Conservation (phyloP, 1,140 invertebrate species). For the Rhysida immarginata region DNA sequence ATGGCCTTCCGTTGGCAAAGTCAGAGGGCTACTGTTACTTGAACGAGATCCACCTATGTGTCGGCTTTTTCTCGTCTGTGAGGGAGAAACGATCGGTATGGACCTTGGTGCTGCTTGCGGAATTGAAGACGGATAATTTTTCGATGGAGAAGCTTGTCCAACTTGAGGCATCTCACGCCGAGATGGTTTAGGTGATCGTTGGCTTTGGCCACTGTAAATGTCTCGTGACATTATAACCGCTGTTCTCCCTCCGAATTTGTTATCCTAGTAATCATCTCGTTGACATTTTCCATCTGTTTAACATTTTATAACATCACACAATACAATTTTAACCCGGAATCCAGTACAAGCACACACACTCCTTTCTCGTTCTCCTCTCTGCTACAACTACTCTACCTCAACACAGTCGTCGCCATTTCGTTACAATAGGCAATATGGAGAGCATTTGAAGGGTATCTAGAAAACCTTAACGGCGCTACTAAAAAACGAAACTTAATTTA, state of each 20-base stretch:
- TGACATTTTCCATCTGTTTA: neutral
- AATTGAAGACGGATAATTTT: neutral
- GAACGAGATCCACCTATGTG: slow-evolving; percentile 6
- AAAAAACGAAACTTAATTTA: too few species aligned
- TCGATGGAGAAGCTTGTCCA: slow-evolving; percentile 11
- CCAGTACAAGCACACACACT: neutral
- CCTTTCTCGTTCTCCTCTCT: neutral
- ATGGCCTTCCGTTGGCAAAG: neutral
- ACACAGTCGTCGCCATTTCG: neutral
- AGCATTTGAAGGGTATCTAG: too few species aligned
- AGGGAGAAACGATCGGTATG: neutral
- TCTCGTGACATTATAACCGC: slow-evolving; percentile 8
- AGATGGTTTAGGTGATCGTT: slow-evolving; percentile 8
- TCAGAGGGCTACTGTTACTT: slow-evolving; percentile 8
- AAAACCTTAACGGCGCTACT: too few species aligned
- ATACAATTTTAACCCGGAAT: neutral
- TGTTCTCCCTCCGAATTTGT: neutral
- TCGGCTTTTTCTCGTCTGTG: neutral
- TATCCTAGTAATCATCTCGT: neutral
- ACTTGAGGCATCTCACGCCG: slow-evolving; percentile 10
- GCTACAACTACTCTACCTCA: neutral
- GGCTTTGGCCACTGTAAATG: slow-evolving; percentile 5
- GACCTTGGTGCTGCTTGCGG: neutral
- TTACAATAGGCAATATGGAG: neutral
- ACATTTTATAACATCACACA: neutral